Percentiles rank a stretch among this genome's conserved stretches.
Conservation (phyloP, 1,140 invertebrate species). For the Palaemon carinicauda region DNA sequence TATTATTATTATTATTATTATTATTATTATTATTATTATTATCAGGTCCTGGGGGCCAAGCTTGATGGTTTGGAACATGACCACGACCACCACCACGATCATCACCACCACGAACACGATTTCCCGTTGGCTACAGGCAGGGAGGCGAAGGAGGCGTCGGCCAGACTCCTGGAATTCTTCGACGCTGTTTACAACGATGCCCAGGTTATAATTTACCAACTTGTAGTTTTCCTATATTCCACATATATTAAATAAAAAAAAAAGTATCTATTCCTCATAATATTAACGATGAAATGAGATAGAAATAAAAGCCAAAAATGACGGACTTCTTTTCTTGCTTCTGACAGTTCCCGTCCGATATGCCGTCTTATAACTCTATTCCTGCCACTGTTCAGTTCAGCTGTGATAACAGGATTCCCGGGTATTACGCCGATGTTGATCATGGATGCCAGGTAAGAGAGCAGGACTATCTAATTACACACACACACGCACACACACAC, state of each 20-base stretch:
- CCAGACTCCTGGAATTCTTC: background rate
- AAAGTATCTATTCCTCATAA: too few relatives aligned
- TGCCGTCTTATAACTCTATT: background rate
- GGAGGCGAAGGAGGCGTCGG: background rate
- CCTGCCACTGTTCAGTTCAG: background rate
- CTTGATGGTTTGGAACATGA: background rate
- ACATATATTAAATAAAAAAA: too few relatives aligned
- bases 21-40: background rate
- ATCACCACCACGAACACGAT: background rate
- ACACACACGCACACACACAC: too few relatives aligned
- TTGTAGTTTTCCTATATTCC: too few relatives aligned
- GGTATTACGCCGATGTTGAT: constrained; percentile 56
- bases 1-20: background rate
- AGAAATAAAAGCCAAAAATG: too few relatives aligned
- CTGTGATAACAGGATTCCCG: background rate
- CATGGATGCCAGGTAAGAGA: constrained; percentile 50
- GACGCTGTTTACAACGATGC: background rate
- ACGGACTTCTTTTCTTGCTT: background rate
- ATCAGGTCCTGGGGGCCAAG: background rate
- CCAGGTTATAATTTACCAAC: too few relatives aligned
- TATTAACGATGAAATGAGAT: too few relatives aligned
- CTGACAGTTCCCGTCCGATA: background rate
- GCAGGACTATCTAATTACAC: too few relatives aligned
- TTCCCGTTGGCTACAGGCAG: background rate
- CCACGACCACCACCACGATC: too few relatives aligned